phyloP scores from a whole-genome alignment of 2,797 vertebrate species.

The Neopelma chrysocephalum region DNA sequence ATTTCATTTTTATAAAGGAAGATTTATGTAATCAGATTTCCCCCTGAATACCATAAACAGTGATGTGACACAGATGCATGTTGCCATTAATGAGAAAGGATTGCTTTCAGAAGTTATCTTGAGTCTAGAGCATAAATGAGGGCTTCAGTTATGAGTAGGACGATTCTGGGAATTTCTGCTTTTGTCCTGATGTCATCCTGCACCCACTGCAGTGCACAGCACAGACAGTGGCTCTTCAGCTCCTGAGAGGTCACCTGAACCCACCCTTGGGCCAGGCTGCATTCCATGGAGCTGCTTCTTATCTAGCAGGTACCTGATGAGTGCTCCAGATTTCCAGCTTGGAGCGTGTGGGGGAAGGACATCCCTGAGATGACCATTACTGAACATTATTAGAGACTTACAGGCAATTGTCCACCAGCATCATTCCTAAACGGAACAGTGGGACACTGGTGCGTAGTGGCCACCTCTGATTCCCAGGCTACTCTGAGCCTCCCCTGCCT shows the following conservation, averaged over 20 bases:
- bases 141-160: background rate
- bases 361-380: background rate
- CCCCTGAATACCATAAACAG: background rate
- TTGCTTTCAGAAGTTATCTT: slow-evolving; percentile 13
- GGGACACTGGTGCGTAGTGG: background rate
- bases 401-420: background rate
- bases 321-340: background rate
- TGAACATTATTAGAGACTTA: background rate
- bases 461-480: background rate
- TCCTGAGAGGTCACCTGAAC: background rate
- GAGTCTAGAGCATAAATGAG: background rate
- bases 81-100: background rate
- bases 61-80: background rate
- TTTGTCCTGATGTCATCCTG: background rate
- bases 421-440: accelerated
- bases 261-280: background rate
- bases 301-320: background rate
- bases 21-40: slow-evolving; percentile 3
- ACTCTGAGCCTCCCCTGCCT: background rate
- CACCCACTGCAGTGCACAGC: background rate
- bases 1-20: background rate
- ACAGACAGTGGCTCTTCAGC: background rate
- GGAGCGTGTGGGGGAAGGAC: background rate
- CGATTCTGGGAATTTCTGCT: background rate
- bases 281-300: accelerated